These are phyloP conservation scores for Camelus bactrianus DNA, from an alignment of 2,113 vertebrate species.

Conservation along the genomic window DNA sequence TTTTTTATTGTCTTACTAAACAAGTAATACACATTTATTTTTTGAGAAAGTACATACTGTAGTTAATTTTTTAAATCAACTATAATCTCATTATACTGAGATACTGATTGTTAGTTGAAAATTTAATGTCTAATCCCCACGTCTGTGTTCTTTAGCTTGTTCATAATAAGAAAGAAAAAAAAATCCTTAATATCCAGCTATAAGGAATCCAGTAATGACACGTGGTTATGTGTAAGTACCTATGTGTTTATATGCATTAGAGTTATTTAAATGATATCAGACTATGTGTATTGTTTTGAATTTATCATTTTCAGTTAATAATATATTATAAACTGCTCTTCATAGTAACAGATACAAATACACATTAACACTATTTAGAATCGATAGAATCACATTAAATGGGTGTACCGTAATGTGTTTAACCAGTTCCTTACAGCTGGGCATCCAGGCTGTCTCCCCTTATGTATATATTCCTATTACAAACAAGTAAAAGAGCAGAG, in stretches of 20 bases:
- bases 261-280: conserved; percentile 9
- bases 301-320: not conserved
- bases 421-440: not conserved
- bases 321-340: not conserved
- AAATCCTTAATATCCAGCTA: not conserved
- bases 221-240: not conserved
- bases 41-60: not conserved
- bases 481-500: not conserved
- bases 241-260: not conserved
- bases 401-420: not conserved
- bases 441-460: not conserved
- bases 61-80: not conserved
- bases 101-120: not conserved
- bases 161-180: not conserved
- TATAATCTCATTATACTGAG: not conserved
- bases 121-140: not conserved
- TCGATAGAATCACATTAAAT: not conserved
- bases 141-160: conserved; percentile 8
- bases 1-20: not conserved
- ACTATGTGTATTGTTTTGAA: not conserved
- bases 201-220: not conserved
- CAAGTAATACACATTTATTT: not conserved
- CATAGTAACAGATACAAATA: not conserved
- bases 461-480: not conserved
- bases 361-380: not conserved